Evolutionary conservation across 2,888 invertebrate genomes (phyloP).

Genomic region (Melanchra persicariae): DNA sequence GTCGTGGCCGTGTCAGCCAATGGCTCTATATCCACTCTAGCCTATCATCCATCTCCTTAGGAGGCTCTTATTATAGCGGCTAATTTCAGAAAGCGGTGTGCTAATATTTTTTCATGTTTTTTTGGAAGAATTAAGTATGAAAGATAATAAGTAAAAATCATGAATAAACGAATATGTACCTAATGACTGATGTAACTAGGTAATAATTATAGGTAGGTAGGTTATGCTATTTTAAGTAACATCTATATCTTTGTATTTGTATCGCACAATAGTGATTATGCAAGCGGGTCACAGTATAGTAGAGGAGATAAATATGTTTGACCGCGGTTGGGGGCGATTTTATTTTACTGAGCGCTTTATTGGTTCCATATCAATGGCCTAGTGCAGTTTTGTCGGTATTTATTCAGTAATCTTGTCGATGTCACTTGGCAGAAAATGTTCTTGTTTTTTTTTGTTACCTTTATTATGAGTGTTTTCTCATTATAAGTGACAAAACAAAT

Average conservation of each 20-base stretch:
- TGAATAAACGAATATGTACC: too few species aligned
- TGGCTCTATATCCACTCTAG: too few species aligned
- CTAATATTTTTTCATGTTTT: too few species aligned
- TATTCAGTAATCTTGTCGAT: constrained; percentile 36
- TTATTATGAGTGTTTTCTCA: too few species aligned
- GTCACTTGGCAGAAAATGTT: neutral
- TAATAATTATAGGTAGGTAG: neutral
- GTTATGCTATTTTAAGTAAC: neutral
- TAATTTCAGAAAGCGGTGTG: too few species aligned
- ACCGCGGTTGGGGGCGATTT: constrained; percentile 81
- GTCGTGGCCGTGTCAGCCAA: too few species aligned
- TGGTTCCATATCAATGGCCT: constrained; percentile 75
- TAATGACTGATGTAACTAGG: neutral
- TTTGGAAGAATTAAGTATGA: too few species aligned
- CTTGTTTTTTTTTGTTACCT: neutral
- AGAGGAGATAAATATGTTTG: constrained; percentile 86
- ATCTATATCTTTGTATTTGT: constrained; percentile 41
- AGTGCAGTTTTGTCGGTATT: constrained; percentile 50
- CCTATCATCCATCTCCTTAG: too few species aligned
- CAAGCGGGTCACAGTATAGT: constrained; percentile 80
- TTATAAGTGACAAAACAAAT: too few species aligned
- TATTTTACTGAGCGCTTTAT: constrained; percentile 81
- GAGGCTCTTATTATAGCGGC: too few species aligned
- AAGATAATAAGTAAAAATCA: too few species aligned
- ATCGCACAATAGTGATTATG: constrained; percentile 76